Percentiles rank a stretch among this genome's conserved stretches.
Evolutionary conservation across 2,797 vertebrate species (phyloP).

Genomic region (Nyctibius grandis): DNA sequence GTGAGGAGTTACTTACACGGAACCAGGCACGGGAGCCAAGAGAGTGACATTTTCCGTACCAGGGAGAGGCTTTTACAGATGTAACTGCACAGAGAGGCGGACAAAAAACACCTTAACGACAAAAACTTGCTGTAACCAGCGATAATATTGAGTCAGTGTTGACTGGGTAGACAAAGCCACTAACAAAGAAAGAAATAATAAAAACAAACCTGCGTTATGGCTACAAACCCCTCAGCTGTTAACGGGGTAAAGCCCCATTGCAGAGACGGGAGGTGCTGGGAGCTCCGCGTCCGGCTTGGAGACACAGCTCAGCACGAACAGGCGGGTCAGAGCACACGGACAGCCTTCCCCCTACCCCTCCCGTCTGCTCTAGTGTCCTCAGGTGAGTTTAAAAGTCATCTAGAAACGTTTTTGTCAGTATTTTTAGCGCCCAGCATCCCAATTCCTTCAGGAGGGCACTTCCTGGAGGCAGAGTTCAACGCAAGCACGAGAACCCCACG

Average conservation of each 20-base stretch:
- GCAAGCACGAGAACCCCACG: fast-evolving
- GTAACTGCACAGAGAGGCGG: neutral
- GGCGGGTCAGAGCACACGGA: fast-evolving
- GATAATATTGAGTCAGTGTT: neutral
- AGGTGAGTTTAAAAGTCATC: neutral
- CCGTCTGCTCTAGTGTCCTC: neutral
- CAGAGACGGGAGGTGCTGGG: neutral
- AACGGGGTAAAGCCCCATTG: neutral
- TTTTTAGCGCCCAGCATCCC: neutral
- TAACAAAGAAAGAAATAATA: neutral
- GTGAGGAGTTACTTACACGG: neutral
- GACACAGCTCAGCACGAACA: neutral
- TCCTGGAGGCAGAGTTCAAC: neutral
- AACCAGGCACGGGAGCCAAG: neutral
- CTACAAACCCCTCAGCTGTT: neutral
- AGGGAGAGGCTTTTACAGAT: neutral
- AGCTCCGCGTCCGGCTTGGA: neutral
- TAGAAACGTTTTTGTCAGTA: neutral
- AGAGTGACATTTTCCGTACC: neutral
- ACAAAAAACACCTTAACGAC: neutral
- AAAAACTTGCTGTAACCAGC: fast-evolving
- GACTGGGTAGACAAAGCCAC: neutral
- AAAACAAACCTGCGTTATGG: neutral
- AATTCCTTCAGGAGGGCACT: no score
- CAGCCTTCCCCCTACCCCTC: neutral